Percentiles rank a stretch among this genome's conserved stretches.
These are phyloP conservation scores for Micropoecilia bifurca DNA, from an alignment of 2,797 vertebrate species.

Conservation along the genomic window DNA sequence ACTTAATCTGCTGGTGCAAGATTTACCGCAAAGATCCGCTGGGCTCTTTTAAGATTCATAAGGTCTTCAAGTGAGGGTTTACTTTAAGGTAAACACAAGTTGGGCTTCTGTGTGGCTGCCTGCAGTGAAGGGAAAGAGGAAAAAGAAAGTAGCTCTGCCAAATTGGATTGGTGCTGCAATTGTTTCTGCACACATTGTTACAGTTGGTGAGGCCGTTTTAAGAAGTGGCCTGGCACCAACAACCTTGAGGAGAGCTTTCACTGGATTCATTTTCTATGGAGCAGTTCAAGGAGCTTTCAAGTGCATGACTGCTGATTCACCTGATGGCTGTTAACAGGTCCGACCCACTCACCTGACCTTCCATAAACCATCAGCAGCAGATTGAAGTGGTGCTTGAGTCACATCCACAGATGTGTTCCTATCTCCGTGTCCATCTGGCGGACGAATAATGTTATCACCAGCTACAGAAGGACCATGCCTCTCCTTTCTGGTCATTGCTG, in stretches of 20 bases:
- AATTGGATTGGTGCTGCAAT: constrained; percentile 72
- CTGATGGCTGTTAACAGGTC: constrained; percentile 51
- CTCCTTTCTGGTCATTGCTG: constrained; percentile 36
- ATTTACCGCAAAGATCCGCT: constrained; percentile 71
- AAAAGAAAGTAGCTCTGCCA: constrained; percentile 51
- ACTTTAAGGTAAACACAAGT: constrained; percentile 68
- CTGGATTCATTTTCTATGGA: constrained; percentile 53
- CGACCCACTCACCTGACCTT: constrained; percentile 14
- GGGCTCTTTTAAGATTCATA: constrained; percentile 72
- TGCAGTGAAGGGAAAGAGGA: constrained; percentile 41
- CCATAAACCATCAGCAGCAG: constrained; percentile 35
- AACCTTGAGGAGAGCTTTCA: constrained; percentile 70
- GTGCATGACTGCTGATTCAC: constrained; percentile 57
- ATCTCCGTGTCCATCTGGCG: constrained; percentile 62
- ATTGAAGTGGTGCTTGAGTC: constrained; percentile 48
- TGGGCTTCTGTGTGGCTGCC: constrained; percentile 34
- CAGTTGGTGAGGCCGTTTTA: constrained; percentile 65
- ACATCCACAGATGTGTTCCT: constrained; percentile 40
- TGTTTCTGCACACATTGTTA: constrained; percentile 72
- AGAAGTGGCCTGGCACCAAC: constrained; percentile 55
- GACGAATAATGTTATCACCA: constrained; percentile 59
- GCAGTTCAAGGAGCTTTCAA: constrained; percentile 49
- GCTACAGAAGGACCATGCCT: constrained; percentile 47
- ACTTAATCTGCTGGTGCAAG: constrained; percentile 65
- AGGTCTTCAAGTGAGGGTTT: constrained; percentile 73